Evolutionary conservation across 2,113 vertebrate genomes (phyloP).

Genomic region (Platycercus adscitus): DNA sequence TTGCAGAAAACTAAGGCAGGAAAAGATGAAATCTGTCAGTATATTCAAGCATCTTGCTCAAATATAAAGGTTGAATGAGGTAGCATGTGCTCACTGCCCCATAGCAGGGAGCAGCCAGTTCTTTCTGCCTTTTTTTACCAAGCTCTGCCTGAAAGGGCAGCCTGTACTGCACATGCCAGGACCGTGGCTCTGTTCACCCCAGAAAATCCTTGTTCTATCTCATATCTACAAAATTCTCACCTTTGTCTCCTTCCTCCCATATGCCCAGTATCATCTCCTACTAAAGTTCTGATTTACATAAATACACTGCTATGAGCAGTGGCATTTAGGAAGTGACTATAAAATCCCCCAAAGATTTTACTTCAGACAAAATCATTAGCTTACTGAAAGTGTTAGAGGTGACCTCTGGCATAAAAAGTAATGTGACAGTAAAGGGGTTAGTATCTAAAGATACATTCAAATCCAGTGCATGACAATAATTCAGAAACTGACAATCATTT

Average conservation of each 20-base stretch:
- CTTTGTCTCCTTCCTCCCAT: not conserved
- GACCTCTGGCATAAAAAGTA: constrained; percentile 33
- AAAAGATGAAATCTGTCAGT: not conserved
- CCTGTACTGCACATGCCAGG: fast-evolving
- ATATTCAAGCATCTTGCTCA: not conserved
- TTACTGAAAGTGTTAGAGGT: constrained; percentile 10
- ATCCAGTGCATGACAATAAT: not conserved
- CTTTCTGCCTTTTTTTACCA: not conserved
- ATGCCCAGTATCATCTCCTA: not conserved
- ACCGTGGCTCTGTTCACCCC: fast-evolving
- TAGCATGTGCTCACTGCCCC: not conserved
- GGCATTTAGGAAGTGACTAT: not conserved
- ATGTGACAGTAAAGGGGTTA: constrained; percentile 35
- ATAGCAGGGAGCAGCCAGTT: not conserved
- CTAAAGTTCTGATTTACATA: not conserved
- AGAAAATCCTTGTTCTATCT: not conserved
- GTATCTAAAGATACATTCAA: constrained; percentile 13
- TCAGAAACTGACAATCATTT: constrained; percentile 25
- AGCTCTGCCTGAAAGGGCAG: not conserved
- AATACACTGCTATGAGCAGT: not conserved
- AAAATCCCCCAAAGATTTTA: constrained; percentile 2
- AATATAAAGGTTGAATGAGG: not conserved
- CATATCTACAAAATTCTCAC: not conserved
- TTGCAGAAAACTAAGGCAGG: not conserved
- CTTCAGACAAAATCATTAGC: constrained; percentile 11